phyloP scores from a whole-genome alignment of 2,113 vertebrate genomes.

The Nycticebus coucang region DNA sequence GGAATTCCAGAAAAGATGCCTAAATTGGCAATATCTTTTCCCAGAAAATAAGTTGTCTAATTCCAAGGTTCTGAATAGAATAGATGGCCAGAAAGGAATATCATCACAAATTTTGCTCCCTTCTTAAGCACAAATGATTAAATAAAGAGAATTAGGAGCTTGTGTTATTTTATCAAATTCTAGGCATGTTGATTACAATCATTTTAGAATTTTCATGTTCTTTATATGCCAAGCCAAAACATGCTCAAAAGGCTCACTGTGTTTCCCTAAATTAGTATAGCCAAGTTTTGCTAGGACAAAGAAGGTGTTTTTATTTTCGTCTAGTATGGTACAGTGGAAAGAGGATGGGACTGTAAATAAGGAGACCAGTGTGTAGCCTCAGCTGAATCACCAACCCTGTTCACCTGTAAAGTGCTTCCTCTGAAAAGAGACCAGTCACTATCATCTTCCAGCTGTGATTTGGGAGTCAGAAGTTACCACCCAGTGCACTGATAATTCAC shows the following conservation, averaged over 20 bases:
- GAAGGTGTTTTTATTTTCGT: neutral
- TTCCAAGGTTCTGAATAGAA: constrained; percentile 23
- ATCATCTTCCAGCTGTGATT: neutral
- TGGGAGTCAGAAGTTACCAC: neutral
- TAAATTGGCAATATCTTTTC: neutral
- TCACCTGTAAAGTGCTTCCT: neutral
- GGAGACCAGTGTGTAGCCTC: neutral
- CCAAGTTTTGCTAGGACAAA: neutral
- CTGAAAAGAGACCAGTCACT: neutral
- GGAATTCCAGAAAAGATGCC: constrained; percentile 40
- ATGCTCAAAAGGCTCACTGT: neutral
- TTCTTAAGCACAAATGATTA: constrained; percentile 39
- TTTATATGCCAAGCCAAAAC: neutral
- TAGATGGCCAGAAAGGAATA: constrained; percentile 19
- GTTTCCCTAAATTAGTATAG: neutral
- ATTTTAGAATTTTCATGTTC: neutral
- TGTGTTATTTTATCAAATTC: constrained; percentile 50
- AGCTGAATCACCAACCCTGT: neutral
- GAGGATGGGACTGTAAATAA: neutral
- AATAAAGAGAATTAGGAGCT: constrained; percentile 48
- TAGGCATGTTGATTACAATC: neutral
- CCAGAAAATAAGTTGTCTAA: neutral
- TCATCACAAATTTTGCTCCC: neutral
- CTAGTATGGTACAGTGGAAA: neutral
- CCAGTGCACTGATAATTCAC: neutral